Conservation (phyloP, 37 sponge, comb jelly and placozoan genomes). For the Oscarella lobularis region DNA sequence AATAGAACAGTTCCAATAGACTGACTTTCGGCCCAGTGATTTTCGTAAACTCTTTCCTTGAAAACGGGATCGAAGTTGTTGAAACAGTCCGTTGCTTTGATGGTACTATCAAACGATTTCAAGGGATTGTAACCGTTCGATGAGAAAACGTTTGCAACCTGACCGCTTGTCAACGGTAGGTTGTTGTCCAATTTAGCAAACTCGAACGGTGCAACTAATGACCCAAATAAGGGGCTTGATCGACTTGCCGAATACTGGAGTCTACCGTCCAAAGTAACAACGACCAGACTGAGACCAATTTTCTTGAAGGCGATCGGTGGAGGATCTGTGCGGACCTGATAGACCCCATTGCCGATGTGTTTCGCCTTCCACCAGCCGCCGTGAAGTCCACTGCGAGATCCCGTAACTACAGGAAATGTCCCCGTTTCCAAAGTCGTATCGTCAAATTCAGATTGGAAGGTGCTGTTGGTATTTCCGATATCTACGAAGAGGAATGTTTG, state of each 20-base stretch:
- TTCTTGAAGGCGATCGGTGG: constrained; percentile 12
- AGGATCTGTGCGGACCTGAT: constrained; percentile 19
- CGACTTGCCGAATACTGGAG: neutral
- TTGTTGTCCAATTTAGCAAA: neutral
- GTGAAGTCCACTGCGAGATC: neutral
- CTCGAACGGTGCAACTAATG: constrained; percentile 1
- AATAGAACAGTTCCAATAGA: neutral
- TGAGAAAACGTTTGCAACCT: neutral
- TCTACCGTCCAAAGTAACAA: neutral
- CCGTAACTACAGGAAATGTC: neutral
- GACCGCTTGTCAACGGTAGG: neutral
- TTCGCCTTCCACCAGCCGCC: constrained; percentile 53
- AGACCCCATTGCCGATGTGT: constrained; percentile 33
- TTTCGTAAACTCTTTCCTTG: neutral
- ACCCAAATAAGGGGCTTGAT: neutral
- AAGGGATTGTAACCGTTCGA: neutral
- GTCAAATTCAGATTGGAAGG: constrained; percentile 31
- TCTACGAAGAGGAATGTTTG: constrained; percentile 28
- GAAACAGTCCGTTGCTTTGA: neutral
- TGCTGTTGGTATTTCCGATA: constrained; percentile 16
- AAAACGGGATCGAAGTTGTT: neutral
- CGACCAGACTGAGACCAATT: constrained; percentile 31
- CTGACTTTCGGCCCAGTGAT: neutral
- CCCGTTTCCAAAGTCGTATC: constrained; percentile 29
- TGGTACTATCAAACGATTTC: constrained; percentile 4